Percentiles rank a stretch among this genome's conserved stretches.
Conservation (phyloP, 2,113 vertebrate genomes). For the Ophthalmotilapia sp. region DNA sequence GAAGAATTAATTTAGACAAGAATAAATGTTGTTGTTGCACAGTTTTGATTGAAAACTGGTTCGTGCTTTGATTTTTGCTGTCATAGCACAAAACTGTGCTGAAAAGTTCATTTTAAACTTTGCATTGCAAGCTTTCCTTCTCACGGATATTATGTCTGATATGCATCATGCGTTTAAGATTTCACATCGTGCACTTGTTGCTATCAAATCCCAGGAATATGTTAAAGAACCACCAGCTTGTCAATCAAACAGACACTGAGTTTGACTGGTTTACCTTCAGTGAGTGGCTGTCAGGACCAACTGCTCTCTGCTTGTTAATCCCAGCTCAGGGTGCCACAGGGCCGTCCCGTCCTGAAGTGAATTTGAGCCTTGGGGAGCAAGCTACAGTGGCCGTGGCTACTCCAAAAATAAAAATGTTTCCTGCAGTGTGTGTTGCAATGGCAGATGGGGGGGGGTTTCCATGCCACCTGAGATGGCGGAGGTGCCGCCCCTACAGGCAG, state of each 20-base stretch:
- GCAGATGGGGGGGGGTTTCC: conserved; percentile 46
- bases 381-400: conserved; percentile 36
- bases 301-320: conserved; percentile 64
- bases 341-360: conserved; percentile 56
- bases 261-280: conserved; percentile 74
- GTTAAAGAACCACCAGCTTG: conserved; percentile 18
- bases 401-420: conserved; percentile 80
- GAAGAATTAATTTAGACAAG: background rate
- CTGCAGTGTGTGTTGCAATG: conserved; percentile 52
- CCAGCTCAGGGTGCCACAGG: conserved; percentile 55
- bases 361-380: conserved; percentile 51
- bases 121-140: background rate
- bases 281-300: conserved; percentile 39
- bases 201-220: conserved; percentile 8
- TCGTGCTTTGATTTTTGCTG: background rate
- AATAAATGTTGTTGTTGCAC: background rate
- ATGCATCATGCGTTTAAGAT: conserved; percentile 35
- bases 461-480: conserved; percentile 59
- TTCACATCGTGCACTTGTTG: conserved; percentile 12
- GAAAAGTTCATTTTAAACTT: background rate
- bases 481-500: conserved; percentile 53
- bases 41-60: background rate
- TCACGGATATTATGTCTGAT: background rate
- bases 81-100: background rate
- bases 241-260: conserved; percentile 48